Evolutionary conservation across 2,888 invertebrate genomes (phyloP).

Genomic region (Euzophera pinguis): DNA sequence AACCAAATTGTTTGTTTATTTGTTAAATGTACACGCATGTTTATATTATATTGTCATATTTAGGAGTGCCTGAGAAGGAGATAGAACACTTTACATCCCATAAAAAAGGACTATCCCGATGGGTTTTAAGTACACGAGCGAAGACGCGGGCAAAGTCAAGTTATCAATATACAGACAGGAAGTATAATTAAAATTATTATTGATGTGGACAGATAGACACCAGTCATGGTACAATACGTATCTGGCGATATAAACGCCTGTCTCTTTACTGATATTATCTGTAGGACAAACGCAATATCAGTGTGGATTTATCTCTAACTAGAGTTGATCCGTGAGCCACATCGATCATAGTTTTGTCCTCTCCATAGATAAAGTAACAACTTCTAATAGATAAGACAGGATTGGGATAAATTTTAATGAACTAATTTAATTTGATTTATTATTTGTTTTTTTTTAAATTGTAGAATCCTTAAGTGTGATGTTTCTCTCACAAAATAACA

Average conservation of each 20-base stretch:
- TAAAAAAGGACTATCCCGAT: too few relatives aligned
- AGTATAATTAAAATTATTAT: constrained; percentile 29
- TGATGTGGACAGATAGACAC: constrained; percentile 17
- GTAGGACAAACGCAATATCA: constrained; percentile 48
- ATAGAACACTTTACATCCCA: too few relatives aligned
- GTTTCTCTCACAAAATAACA: too few relatives aligned
- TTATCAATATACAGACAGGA: constrained; percentile 22
- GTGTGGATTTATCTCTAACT: constrained; percentile 57
- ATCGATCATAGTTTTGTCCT: constrained; percentile 74
- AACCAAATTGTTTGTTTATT: too few relatives aligned
- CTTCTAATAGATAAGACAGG: constrained; percentile 39
- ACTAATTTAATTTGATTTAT: not conserved
- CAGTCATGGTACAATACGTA: constrained; percentile 26
- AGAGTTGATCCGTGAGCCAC: constrained; percentile 40
- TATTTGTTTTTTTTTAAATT: not conserved
- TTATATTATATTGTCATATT: too few relatives aligned
- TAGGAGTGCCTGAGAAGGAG: too few relatives aligned
- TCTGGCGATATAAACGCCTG: constrained; percentile 48
- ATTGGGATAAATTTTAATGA: constrained; percentile 26
- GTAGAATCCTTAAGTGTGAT: not conserved
- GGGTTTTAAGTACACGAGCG: too few relatives aligned
- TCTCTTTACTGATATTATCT: constrained; percentile 53
- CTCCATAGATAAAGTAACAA: constrained; percentile 60
- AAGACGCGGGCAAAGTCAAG: too few relatives aligned
- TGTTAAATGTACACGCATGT: too few relatives aligned